Conservation (phyloP, 2,888 invertebrate species). For the Eustalomyia histrio region DNA sequence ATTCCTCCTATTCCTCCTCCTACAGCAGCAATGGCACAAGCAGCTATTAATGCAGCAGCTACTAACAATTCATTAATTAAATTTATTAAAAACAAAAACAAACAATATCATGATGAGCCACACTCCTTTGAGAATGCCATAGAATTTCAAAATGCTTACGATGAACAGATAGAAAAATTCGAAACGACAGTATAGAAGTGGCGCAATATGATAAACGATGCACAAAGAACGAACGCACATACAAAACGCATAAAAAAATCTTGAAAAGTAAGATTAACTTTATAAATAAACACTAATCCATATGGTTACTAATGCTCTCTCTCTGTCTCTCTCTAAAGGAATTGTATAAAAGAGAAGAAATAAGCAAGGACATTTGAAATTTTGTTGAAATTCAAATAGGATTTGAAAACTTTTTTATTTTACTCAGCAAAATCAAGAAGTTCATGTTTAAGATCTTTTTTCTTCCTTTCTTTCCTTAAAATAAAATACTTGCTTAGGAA, state of each 20-base stretch:
- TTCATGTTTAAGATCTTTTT: too few relatives aligned
- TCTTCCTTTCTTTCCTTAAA: too few relatives aligned
- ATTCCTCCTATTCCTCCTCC: slow-evolving; percentile 36
- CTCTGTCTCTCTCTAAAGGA: not conserved
- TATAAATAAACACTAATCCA: not conserved
- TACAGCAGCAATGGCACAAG: slow-evolving; percentile 37
- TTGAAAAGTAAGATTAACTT: slow-evolving; percentile 38
- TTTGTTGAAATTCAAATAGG: not conserved
- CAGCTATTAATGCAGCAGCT: slow-evolving; percentile 47
- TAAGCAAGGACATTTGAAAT: not conserved
- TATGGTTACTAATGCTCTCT: not conserved
- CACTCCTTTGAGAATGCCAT: slow-evolving; percentile 73
- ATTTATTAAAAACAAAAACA: slow-evolving; percentile 70
- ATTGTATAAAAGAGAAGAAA: not conserved
- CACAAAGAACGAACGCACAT: slow-evolving; percentile 49
- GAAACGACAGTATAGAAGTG: slow-evolving; percentile 84
- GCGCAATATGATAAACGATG: slow-evolving; percentile 38
- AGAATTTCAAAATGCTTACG: slow-evolving; percentile 71
- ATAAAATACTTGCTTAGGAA: too few relatives aligned
- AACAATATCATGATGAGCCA: slow-evolving; percentile 71
- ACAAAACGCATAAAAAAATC: slow-evolving; percentile 47
- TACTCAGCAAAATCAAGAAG: too few relatives aligned
- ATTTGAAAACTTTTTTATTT: too few relatives aligned
- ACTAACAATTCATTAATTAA: slow-evolving; percentile 63
- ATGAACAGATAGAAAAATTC: slow-evolving; percentile 82